A percentile compares a stretch with the other conserved stretches of the same genome.
These are phyloP conservation scores for Chelonoidis abingdonii DNA, from an alignment of 2,113 vertebrate genomes.

Conservation along the genomic window DNA sequence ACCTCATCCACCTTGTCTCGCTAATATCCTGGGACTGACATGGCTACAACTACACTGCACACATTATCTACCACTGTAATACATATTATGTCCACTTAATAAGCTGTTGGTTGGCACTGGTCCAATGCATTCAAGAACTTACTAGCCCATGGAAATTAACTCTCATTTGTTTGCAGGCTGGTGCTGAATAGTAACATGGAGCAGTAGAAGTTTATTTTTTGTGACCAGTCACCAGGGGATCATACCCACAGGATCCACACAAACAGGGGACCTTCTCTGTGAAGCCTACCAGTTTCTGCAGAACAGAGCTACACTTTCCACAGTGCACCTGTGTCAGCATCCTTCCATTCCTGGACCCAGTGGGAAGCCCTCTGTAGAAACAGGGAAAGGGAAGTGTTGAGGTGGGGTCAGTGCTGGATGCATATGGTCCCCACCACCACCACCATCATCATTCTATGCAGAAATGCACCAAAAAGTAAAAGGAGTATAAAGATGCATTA, in stretches of 20 bases:
- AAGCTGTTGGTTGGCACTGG: not conserved
- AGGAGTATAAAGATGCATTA: not conserved
- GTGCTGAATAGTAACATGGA: not conserved
- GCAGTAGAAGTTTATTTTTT: not conserved
- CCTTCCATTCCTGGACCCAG: not conserved
- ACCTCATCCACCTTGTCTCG: not conserved
- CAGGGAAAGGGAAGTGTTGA: not conserved
- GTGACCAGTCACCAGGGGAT: not conserved
- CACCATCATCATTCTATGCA: not conserved
- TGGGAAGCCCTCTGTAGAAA: not conserved
- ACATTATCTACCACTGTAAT: not conserved
- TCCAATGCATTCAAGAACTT: not conserved
- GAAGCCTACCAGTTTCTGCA: not conserved
- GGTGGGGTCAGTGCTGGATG: not conserved
- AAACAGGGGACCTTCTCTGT: not conserved
- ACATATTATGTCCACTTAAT: not conserved
- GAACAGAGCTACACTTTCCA: not conserved
- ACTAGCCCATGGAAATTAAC: not conserved
- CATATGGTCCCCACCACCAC: not conserved
- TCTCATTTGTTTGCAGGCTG: not conserved
- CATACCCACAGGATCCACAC: not conserved
- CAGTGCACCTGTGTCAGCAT: not conserved
- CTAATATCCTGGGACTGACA: not conserved
- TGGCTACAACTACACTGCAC: not conserved
- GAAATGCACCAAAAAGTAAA: not conserved